Evolutionary conservation across 2,797 vertebrate species (phyloP).

Genomic region (Mormyrops attenuatus): DNA sequence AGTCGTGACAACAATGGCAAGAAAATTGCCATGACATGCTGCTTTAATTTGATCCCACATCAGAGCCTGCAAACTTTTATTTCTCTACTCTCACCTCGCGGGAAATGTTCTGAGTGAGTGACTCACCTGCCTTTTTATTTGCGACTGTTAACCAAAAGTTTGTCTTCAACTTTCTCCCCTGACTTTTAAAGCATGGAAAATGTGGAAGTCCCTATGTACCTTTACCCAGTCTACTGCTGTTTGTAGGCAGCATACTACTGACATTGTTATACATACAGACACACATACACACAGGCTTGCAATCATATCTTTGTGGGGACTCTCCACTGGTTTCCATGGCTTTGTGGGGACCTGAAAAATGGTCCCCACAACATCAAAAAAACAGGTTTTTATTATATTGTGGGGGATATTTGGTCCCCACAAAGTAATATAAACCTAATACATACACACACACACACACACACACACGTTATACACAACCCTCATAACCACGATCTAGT

Average conservation of each 20-base stretch:
- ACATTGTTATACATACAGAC: neutral
- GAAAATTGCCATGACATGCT: conserved; percentile 20
- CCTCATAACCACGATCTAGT: neutral
- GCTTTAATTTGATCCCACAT: conserved; percentile 32
- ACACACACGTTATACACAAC: neutral
- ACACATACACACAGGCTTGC: neutral
- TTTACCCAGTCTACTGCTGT: neutral
- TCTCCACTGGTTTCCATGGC: neutral
- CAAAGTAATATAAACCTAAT: neutral
- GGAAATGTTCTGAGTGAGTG: conserved; percentile 22
- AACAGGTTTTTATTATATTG: neutral
- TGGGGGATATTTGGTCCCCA: neutral
- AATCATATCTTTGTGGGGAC: neutral
- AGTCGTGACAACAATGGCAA: conserved; percentile 9
- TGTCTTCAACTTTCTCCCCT: conserved; percentile 18
- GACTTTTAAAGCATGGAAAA: neutral
- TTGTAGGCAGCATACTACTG: neutral
- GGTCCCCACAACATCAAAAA: neutral
- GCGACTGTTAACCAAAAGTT: conserved; percentile 26
- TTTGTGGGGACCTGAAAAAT: neutral
- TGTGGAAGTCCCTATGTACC: neutral
- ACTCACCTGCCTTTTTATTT: conserved; percentile 25
- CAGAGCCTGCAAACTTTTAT: conserved; percentile 25
- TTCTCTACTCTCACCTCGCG: conserved; percentile 26
- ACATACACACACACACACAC: neutral